Percentiles rank a stretch among this genome's conserved stretches.
Evolutionary conservation across 2,113 vertebrate genomes (phyloP).

Genomic region (Chascanopsetta lugubris): DNA sequence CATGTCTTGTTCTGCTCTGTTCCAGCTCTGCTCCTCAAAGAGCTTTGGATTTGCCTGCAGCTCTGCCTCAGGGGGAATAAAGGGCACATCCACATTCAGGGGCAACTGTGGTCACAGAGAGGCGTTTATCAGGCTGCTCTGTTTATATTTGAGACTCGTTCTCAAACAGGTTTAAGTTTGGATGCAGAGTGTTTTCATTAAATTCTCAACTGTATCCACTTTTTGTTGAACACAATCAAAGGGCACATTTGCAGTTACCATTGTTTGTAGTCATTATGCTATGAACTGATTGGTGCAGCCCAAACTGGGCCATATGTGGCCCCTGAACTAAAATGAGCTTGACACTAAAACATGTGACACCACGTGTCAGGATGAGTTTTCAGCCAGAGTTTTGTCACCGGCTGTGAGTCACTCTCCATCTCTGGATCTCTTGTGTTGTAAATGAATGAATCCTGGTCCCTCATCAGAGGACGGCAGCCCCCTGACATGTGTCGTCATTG

Average conservation of each 20-base stretch:
- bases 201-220: too few species aligned
- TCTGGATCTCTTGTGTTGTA: not conserved
- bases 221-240: too few species aligned
- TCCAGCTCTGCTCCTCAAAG: conserved; percentile 33
- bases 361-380: not conserved
- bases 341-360: not conserved
- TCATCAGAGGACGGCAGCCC: too few species aligned
- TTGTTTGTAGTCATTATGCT: too few species aligned
- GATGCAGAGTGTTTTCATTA: too few species aligned
- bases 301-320: too few species aligned
- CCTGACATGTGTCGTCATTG: conserved; percentile 30
- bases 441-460: conserved; percentile 7
- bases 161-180: too few species aligned
- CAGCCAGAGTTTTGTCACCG: not conserved
- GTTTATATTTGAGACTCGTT: not conserved
- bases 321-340: too few species aligned
- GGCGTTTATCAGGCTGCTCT: not conserved
- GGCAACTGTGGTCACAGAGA: not conserved
- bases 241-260: too few species aligned
- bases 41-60: conserved; percentile 38
- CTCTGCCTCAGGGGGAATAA: conserved; percentile 24
- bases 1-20: conserved; percentile 34
- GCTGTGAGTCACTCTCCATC: conserved; percentile 7
- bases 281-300: too few species aligned
- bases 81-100: not conserved